Percentiles rank a stretch among this genome's conserved stretches.
Conservation (phyloP, 2,113 vertebrate genomes). For the Gymnobelideus leadbeateri region DNA sequence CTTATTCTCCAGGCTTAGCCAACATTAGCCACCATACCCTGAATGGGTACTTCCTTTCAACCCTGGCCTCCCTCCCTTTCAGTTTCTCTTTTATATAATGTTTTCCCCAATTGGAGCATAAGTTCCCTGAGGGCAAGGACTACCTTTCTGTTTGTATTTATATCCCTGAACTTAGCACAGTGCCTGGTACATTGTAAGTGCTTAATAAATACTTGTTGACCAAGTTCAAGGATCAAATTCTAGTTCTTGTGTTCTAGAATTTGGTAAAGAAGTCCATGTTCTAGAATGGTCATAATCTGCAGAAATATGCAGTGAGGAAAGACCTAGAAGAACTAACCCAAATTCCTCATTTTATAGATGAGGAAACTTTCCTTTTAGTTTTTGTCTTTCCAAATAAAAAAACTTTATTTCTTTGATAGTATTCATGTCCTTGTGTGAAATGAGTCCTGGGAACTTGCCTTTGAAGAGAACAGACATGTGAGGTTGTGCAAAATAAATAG, state of each 20-base stretch:
- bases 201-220: background rate
- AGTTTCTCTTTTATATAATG: background rate
- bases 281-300: background rate
- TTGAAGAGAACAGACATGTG: background rate
- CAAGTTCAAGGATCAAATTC: background rate
- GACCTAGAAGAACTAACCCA: no score
- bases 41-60: background rate
- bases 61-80: background rate
- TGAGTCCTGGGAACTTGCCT: background rate
- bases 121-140: background rate
- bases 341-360: background rate
- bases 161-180: background rate
- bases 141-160: background rate
- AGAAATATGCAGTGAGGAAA: background rate
- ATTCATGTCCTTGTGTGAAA: background rate
- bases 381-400: background rate
- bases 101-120: background rate
- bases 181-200: background rate
- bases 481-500: background rate
- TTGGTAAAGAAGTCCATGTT: background rate
- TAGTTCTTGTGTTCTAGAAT: background rate
- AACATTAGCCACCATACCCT: background rate
- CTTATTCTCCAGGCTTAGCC: background rate
- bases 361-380: background rate
- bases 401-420: background rate